phyloP scores from a whole-genome alignment of 1,140 invertebrate genomes.

The Bradysia coprophila region DNA sequence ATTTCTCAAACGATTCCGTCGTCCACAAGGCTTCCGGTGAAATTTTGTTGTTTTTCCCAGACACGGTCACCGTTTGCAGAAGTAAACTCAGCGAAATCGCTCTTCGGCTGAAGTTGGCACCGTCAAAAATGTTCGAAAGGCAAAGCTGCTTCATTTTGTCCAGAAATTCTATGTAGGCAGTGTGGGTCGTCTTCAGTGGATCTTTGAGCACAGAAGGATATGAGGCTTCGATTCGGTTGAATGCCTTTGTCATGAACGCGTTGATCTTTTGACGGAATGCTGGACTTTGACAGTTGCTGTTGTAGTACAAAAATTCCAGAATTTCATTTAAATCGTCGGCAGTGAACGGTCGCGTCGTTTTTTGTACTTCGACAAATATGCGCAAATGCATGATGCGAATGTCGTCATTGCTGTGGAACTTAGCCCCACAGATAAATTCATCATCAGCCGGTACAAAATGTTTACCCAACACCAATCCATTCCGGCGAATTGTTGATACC shows the following conservation, averaged over 20 bases:
- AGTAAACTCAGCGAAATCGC: slow-evolving; percentile 32
- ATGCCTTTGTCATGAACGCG: slow-evolving; percentile 40
- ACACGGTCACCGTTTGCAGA: slow-evolving; percentile 7
- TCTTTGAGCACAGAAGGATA: slow-evolving; percentile 9
- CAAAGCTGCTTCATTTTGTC: slow-evolving; percentile 28
- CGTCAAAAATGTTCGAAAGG: slow-evolving; percentile 35
- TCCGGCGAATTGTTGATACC: slow-evolving; percentile 10
- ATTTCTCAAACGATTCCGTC: slow-evolving; percentile 18
- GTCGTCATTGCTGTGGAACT: slow-evolving; percentile 12
- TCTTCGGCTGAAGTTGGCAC: slow-evolving; percentile 50
- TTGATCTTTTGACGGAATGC: slow-evolving; percentile 36
- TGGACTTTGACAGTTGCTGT: slow-evolving; percentile 50
- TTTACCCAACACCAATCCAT: too few relatives aligned
- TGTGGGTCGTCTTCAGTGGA: slow-evolving; percentile 7
- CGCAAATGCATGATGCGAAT: slow-evolving; percentile 35
- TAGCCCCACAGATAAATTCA: slow-evolving; percentile 3
- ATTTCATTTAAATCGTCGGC: slow-evolving; percentile 45
- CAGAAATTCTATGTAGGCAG: slow-evolving; percentile 6
- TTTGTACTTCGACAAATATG: slow-evolving; percentile 54
- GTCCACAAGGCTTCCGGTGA: slow-evolving; percentile 13
- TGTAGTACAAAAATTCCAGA: slow-evolving; percentile 42
- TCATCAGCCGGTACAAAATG: too few relatives aligned
- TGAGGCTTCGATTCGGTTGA: slow-evolving; percentile 8
- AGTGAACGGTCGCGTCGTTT: slow-evolving; percentile 45
- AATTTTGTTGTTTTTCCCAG: slow-evolving; percentile 2